phyloP scores from a whole-genome alignment of 2,113 vertebrate genomes.

The Caloenas nicobarica region DNA sequence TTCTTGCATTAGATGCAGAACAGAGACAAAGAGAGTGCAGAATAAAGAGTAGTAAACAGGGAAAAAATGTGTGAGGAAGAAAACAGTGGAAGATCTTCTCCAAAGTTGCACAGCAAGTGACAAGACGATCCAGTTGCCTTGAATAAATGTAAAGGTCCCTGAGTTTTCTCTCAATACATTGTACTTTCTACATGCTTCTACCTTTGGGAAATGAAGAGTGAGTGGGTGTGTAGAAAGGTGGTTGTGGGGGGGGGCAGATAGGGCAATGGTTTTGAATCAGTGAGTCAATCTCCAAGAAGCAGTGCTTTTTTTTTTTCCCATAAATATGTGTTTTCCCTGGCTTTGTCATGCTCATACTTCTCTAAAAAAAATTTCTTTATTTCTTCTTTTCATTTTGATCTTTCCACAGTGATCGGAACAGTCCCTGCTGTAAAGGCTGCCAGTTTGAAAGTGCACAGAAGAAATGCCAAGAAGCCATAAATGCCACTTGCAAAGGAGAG shows the following conservation, averaged over 20 bases:
- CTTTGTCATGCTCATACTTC: background rate
- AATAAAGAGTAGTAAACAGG: background rate
- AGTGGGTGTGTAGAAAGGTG: background rate
- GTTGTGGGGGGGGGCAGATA: background rate
- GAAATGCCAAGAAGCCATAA: conserved; percentile 94
- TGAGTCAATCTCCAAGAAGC: background rate
- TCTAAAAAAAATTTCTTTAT: background rate
- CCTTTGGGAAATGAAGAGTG: background rate
- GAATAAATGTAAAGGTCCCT: background rate
- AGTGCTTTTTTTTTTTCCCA: background rate
- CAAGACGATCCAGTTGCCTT: background rate
- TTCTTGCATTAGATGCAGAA: background rate
- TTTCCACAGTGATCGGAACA: conserved; percentile 90
- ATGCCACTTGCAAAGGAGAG: conserved; percentile 91
- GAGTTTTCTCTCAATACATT: background rate
- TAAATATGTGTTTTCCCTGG: background rate
- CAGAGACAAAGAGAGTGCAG: background rate
- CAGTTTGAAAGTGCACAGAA: conserved; percentile 83
- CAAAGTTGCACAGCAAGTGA: background rate
- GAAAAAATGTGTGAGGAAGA: background rate
- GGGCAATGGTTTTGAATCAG: background rate
- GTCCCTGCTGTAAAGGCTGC: conserved; percentile 91
- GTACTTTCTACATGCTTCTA: background rate
- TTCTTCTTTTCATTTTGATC: background rate
- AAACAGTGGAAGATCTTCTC: background rate